These are phyloP conservation scores for Aphelocoma californica DNA, from an alignment of 2,797 vertebrate genomes.

Conservation along the genomic window DNA sequence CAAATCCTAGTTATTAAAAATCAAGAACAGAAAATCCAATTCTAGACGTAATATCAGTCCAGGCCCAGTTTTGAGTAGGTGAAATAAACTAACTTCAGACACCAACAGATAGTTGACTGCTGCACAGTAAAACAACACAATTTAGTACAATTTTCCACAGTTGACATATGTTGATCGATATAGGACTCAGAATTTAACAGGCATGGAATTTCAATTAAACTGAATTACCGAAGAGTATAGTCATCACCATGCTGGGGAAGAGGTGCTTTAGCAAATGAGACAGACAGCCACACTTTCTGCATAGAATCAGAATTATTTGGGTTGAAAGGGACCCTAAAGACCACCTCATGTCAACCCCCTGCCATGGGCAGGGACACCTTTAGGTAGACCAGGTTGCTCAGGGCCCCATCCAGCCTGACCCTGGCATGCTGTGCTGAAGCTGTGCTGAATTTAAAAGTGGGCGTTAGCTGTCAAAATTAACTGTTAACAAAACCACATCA, in stretches of 20 bases:
- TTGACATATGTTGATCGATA: conserved; percentile 76
- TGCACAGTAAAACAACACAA: conserved; percentile 68
- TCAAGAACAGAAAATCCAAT: conserved; percentile 66
- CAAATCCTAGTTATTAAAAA: conserved; percentile 63
- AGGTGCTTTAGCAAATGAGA: conserved; percentile 61
- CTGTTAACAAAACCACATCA: conserved; percentile 26
- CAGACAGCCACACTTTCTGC: not conserved
- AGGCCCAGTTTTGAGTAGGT: conserved; percentile 47
- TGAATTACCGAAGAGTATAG: conserved; percentile 68
- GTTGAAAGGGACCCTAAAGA: not conserved
- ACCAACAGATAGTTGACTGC: conserved; percentile 63
- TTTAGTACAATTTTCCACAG: conserved; percentile 76
- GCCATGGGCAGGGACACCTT: not conserved
- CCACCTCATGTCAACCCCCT: not conserved
- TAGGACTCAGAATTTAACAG: conserved; percentile 72
- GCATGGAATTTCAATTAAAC: conserved; percentile 77
- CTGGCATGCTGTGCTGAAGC: conserved; percentile 18
- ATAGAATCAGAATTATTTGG: not conserved
- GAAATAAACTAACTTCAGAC: conserved; percentile 66
- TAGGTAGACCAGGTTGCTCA: not conserved
- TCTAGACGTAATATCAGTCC: conserved; percentile 48
- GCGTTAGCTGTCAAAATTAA: conserved; percentile 9
- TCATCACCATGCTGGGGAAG: conserved; percentile 27
- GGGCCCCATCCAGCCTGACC: not conserved
- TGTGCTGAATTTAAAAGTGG: conserved; percentile 40